Conservation (phyloP, 1,140 invertebrate species). For the Drosophila sucinea region DNA sequence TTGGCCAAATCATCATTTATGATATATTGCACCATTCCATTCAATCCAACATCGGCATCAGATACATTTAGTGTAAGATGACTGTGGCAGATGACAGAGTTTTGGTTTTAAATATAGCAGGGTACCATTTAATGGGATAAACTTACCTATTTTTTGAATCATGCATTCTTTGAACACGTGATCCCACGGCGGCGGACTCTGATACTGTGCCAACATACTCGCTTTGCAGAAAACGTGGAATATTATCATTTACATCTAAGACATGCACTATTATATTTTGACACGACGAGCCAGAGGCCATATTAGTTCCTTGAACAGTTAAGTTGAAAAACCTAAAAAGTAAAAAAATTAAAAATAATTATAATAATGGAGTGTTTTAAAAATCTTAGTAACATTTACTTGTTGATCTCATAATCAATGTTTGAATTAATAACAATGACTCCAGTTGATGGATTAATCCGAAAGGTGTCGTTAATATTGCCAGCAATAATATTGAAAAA, state of each 20-base stretch:
- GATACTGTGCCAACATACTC: conserved; percentile 89
- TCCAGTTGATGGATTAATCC: conserved; percentile 93
- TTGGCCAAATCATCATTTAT: conserved; percentile 90
- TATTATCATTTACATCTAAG: conserved; percentile 93
- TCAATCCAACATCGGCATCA: conserved; percentile 91
- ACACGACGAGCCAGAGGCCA: conserved; percentile 88
- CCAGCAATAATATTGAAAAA: conserved; percentile 93
- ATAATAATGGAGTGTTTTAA: neutral
- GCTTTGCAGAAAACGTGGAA: conserved; percentile 89
- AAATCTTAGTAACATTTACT: conserved; percentile 44
- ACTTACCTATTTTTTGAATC: conserved; percentile 60
- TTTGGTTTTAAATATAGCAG: neutral
- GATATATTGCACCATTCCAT: conserved; percentile 92
- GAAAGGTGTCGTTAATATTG: conserved; percentile 89
- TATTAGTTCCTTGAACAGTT: conserved; percentile 92
- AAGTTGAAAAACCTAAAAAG: conserved; percentile 89
- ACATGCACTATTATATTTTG: conserved; percentile 90
- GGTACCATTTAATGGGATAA: neutral
- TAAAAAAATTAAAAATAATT: neutral
- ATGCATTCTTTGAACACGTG: conserved; percentile 87
- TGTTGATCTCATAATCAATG: conserved; percentile 91
- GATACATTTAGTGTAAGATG: conserved; percentile 91
- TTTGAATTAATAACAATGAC: conserved; percentile 89
- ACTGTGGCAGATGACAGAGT: conserved; percentile 82
- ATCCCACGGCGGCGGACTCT: conserved; percentile 88